A percentile compares a stretch with the other conserved stretches of the same genome.
phyloP scores from a whole-genome alignment of 2,113 vertebrate species.

The Gopherus flavomarginatus region DNA sequence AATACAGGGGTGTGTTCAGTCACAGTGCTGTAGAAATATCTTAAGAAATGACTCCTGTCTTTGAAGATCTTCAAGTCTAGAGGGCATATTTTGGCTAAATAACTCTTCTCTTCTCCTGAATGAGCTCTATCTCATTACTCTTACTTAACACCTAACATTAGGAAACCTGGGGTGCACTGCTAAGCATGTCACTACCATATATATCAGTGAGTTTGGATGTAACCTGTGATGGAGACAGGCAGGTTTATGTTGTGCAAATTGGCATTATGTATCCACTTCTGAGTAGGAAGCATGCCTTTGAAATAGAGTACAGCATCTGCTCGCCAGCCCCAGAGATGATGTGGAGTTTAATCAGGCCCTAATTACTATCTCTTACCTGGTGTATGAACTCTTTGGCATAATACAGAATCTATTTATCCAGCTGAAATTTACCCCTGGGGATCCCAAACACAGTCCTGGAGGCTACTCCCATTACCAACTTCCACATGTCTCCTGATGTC shows the following conservation, averaged over 20 bases:
- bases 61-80: neutral
- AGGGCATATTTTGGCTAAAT: slow-evolving; percentile 36
- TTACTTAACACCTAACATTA: slow-evolving; percentile 58
- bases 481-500: neutral
- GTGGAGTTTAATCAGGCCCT: neutral
- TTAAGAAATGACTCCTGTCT: neutral
- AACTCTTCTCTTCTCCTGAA: neutral
- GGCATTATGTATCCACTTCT: neutral
- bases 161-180: slow-evolving; percentile 11
- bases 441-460: slow-evolving; percentile 30
- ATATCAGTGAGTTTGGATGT: neutral
- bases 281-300: neutral
- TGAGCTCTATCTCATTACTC: slow-evolving; percentile 22
- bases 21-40: neutral
- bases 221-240: neutral
- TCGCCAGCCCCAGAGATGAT: neutral
- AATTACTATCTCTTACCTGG: neutral
- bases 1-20: neutral
- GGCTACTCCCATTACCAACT: neutral
- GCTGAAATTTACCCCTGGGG: slow-evolving; percentile 25
- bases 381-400: neutral
- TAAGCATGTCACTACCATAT: neutral
- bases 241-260: neutral
- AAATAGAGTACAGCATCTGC: neutral
- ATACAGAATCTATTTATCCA: neutral